Conservation (phyloP, 1,140 invertebrate species). For the Dufourea novaeangliae region DNA sequence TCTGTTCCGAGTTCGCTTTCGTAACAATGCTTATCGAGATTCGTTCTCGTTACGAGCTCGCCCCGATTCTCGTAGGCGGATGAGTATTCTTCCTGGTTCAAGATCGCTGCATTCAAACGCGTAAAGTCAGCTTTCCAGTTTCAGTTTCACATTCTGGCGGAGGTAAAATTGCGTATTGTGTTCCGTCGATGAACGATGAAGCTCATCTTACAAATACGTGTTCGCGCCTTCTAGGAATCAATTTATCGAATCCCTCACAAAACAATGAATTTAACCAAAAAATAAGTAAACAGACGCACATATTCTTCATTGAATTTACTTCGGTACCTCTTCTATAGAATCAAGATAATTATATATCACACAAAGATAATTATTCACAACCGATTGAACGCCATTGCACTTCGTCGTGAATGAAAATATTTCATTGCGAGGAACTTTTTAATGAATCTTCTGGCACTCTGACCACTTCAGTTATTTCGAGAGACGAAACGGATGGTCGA, state of each 20-base stretch:
- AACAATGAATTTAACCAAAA: too few relatives aligned
- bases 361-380: too few relatives aligned
- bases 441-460: neutral
- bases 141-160: neutral
- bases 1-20: conserved; percentile 40
- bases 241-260: too few relatives aligned
- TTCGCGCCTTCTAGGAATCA: too few relatives aligned
- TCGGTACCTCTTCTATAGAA: too few relatives aligned
- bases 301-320: too few relatives aligned
- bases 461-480: neutral
- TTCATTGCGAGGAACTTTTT: neutral
- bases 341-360: too few relatives aligned
- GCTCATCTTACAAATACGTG: too few relatives aligned
- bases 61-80: conserved; percentile 39
- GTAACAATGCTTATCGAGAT: conserved; percentile 55
- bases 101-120: neutral
- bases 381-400: too few relatives aligned
- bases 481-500: neutral
- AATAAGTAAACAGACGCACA: too few relatives aligned
- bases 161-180: too few relatives aligned
- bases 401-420: too few relatives aligned
- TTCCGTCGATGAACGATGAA: neutral
- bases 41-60: conserved; percentile 30
- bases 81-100: conserved; percentile 49
- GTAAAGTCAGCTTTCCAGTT: neutral